Evolutionary conservation across 1,140 invertebrate species (phyloP), one percentile per base, ranked within the genome.

Genomic region (Scaptodrosophila lebanonensis): DNA sequence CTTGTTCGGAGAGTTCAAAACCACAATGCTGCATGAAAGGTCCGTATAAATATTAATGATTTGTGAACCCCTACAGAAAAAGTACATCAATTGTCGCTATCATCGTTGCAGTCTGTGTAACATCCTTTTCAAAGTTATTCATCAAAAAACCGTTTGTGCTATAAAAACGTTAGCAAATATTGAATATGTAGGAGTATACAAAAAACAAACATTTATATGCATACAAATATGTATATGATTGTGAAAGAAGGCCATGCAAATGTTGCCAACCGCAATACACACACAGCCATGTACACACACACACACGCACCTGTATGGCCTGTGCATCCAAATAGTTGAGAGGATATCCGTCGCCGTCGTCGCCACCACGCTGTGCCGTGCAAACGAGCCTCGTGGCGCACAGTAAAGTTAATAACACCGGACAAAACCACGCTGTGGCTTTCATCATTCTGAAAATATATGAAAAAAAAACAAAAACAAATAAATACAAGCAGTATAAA

Each of bases 391-490:
- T 64, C 13, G 77, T 83, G 54, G 77, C 83, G 39, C 83, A 85
- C 50, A 85, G 71, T 67, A 85, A 72, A 61, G 79, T 82, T 64
- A 85, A 64, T 61, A 85, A 50, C 36, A 85, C 75, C 65, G 83
- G 83, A 44, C 70, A 85, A 69, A 85, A 79, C 75, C 83, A 83
- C 70, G 77, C 68, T 69, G 83, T 84, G 70, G 83, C 75, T 83
- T 85, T 85, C 83, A 85, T 85, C 67, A 57, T 84, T 72, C 77
- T 85, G 63, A n/a, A 66, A 75, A 39, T 32, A 38, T 30, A 44
- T 32, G 48, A 30, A 59, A 56, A 61, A 60, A 53, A 67, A 53
- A 36, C 18, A 20, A 33, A 33, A 12, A 43, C 40, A 47, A 20
- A 42, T 39, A 49, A 54, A 36, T 51, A 40, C 33, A 63, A 39